phyloP scores from a whole-genome alignment of 2,797 vertebrate species.

The Sebastiscus albofasciatus region DNA sequence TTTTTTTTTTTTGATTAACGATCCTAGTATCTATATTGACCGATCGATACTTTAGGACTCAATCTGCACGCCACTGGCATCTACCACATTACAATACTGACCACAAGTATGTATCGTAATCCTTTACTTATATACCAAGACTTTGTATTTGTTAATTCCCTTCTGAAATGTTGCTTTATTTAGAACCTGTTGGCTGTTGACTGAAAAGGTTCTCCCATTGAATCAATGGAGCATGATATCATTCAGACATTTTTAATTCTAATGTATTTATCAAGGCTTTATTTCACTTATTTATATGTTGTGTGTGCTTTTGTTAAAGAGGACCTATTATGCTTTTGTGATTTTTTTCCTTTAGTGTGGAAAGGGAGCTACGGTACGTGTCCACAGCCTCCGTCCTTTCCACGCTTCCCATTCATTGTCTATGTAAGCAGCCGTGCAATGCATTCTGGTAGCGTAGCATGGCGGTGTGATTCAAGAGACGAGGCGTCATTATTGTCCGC shows the following conservation, averaged over 20 bases:
- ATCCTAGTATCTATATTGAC: background rate
- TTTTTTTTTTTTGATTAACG: background rate
- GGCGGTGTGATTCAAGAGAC: too few species aligned
- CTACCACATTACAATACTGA: background rate
- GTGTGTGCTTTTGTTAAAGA: background rate
- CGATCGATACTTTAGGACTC: background rate
- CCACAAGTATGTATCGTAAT: background rate
- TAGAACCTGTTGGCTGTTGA: background rate
- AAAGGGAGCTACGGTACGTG: too few species aligned
- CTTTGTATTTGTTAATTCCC: background rate
- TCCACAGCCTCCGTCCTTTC: too few species aligned
- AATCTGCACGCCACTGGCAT: background rate
- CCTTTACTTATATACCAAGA: background rate
- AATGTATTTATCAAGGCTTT: background rate
- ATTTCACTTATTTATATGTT: background rate
- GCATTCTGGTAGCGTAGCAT: too few species aligned
- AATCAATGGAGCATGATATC: background rate
- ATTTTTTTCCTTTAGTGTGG: too few species aligned
- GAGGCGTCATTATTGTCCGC: too few species aligned
- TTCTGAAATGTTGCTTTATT: background rate
- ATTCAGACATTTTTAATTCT: background rate
- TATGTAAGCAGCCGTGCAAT: too few species aligned
- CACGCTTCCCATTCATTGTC: too few species aligned
- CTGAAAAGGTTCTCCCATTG: background rate
- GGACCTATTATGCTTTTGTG: too few species aligned